Base-by-base conservation (phyloP, 2,888 invertebrate species). In the Apotomis turbidana region DNA sequence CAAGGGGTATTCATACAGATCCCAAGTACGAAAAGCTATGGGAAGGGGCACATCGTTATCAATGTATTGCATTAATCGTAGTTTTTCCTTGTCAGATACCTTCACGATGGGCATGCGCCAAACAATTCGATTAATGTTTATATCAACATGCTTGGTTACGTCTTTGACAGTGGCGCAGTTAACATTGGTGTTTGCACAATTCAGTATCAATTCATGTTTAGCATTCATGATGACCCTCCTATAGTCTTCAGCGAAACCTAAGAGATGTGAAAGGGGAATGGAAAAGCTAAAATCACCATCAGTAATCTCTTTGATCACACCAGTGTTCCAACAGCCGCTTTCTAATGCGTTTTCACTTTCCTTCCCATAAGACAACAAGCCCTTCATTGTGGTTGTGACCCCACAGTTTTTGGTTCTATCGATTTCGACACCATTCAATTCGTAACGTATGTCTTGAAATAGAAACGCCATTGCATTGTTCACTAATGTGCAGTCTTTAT, bases 331-430 rank as follows among this genome's bases (percentile, higher is more conserved):
- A 0, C 62, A 55, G 2, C 15, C 49, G 9, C 41, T 70, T 41
- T 70, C 44, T 10, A 63, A 5, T 0, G 44, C 41, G 9, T 55
- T 12, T 9, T 70, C 70, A 9, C 13, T 51, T 3, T 64, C 64
- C 27, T 57, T 54, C 27, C 41, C n/a, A 54, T 60, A 60, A 9
- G 52, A 60, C 36, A 71, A 46, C 3, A 62, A 55, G 3, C 69
- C 61, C 44, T 75, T 75, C 13, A 75, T 66, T 3, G 74, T 75
- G 27, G 74, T 64, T 3, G 75, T 76, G 8, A 76, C 71, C n/a
- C 76, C 76, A 10, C 64, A 68, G 49, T 76, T 74, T 68, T 61
- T 75, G 5, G 68, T 55, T 10, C 72, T 60, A 74, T 75, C 75
- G 46, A 76, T 73, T 57, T 74, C 75, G 8, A 76, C 64, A 3